Base-by-base conservation (phyloP, 2,113 vertebrate species). In the Mesocricetus auratus region DNA sequence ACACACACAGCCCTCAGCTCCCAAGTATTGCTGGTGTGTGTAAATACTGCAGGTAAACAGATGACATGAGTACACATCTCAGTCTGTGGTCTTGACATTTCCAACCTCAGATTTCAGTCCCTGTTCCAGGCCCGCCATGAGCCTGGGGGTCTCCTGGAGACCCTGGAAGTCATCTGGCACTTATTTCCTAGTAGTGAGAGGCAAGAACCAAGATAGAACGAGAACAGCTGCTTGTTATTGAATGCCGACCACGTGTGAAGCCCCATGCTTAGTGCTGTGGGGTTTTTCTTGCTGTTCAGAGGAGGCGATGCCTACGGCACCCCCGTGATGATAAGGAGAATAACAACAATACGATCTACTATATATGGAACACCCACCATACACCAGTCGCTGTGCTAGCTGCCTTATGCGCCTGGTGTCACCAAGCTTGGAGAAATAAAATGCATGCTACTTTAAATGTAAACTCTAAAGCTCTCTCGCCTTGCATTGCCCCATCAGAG, bases 391-490 rank as follows among this genome's bases (percentile, higher is more conserved):
- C 89, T 7, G 0, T 5, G 58, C 93, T 93, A 78, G 77, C 97
- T 97, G 93, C 91, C 77, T 45, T 62, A 21, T 60, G 79, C 29
- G 47, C 81, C 62, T 68, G 45, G 60, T 69, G 11, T 90, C 74
- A 5, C 85, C 3, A 39, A 88, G 93, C 89, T 71, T 69, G 39
- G 69, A 92, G 88, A 81, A 88, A 29, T 58, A 73, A 64, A 60
- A n/a, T 26, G 33, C 73, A 36, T 66, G 53, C 50, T 73, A n/a
- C 53, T 75, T 16, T 15, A 8, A 9, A 12, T 64, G 33, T 26
- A 33, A 31, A 47, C 56, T 58, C 69, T 16, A 5, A 81, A 71
- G 68, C 62, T 60, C 62, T 60, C 0, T 7, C 2, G 0, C 3
- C 73, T 68, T 2, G 24, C 64, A 85, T 19, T 45, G 50, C 73